Percentiles rank a stretch among this genome's conserved stretches.
phyloP scores from a whole-genome alignment of 2,888 invertebrate species.

The Eristalinus sepulchralis region DNA sequence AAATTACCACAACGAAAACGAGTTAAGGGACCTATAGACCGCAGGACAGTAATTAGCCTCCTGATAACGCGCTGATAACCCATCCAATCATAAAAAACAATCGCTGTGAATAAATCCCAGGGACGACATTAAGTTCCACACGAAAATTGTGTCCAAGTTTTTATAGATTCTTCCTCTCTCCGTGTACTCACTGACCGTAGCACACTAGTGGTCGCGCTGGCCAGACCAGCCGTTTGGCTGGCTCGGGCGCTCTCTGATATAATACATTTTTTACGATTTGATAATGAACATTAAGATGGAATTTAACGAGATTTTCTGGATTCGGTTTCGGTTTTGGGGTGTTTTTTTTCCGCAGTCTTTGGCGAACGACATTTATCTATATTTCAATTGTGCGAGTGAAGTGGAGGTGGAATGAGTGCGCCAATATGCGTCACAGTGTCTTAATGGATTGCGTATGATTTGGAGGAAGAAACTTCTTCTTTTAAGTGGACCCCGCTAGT shows the following conservation, averaged over 20 bases:
- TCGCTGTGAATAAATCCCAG: constrained; percentile 64
- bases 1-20: constrained; percentile 64
- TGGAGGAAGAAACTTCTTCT: too few species aligned
- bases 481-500: too few species aligned
- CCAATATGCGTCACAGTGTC: not conserved
- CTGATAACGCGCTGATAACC: constrained; percentile 78
- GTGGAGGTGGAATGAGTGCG: not conserved
- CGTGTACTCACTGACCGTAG: constrained; percentile 2
- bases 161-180: constrained; percentile 27
- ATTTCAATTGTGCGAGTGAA: not conserved
- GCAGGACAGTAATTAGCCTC: constrained; percentile 78
- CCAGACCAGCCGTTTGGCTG: constrained; percentile 19
- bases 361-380: constrained; percentile 33
- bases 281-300: constrained; percentile 72
- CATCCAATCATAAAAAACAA: constrained; percentile 68
- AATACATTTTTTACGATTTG: constrained; percentile 73
- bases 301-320: constrained; percentile 59
- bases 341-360: constrained; percentile 13
- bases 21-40: constrained; percentile 72
- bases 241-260: constrained; percentile 28
- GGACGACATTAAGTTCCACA: constrained; percentile 66
- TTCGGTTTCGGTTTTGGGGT: not conserved
- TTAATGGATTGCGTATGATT: not conserved
- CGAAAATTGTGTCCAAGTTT: constrained; percentile 52
- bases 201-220: constrained; percentile 12